Percentiles rank a stretch among this genome's conserved stretches.
These are phyloP conservation scores for Drosophila ohnishii DNA, from an alignment of 1,140 invertebrate genomes.

Conservation along the genomic window DNA sequence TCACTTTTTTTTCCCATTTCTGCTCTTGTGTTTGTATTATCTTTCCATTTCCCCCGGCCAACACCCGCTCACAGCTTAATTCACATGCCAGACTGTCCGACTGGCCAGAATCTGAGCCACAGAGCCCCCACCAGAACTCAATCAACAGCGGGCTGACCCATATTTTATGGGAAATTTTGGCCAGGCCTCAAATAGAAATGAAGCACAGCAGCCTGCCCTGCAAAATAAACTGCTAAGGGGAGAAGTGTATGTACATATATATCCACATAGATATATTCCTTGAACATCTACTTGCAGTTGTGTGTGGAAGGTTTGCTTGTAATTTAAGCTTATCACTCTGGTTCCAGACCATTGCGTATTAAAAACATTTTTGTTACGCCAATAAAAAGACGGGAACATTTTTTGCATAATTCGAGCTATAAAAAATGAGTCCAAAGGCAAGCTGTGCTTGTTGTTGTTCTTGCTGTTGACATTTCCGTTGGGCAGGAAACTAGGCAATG, in stretches of 20 bases:
- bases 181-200: slow-evolving; percentile 57
- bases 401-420: slow-evolving; percentile 75
- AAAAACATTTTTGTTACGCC: slow-evolving; percentile 81
- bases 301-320: slow-evolving; percentile 32
- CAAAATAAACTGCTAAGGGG: slow-evolving; percentile 46
- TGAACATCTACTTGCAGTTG: slow-evolving; percentile 15
- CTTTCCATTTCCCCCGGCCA: slow-evolving; percentile 21
- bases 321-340: slow-evolving; percentile 75
- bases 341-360: slow-evolving; percentile 81
- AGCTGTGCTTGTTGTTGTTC: slow-evolving; percentile 26
- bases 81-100: slow-evolving; percentile 37
- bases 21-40: slow-evolving; percentile 21
- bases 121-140: slow-evolving; percentile 52
- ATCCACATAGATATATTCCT: not conserved
- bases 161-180: slow-evolving; percentile 67
- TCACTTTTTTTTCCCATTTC: slow-evolving; percentile 2
- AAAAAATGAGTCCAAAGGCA: slow-evolving; percentile 54
- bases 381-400: slow-evolving; percentile 75
- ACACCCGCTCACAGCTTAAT: slow-evolving; percentile 44
- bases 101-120: slow-evolving; percentile 38
- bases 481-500: slow-evolving; percentile 68
- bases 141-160: slow-evolving; percentile 71
- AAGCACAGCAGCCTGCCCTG: slow-evolving; percentile 35
- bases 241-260: slow-evolving; percentile 9
- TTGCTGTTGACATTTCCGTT: slow-evolving; percentile 70